Percentiles rank a stretch among this genome's conserved stretches.
Evolutionary conservation across 2,113 vertebrate species (phyloP).

Genomic region (Silurus asotus): DNA sequence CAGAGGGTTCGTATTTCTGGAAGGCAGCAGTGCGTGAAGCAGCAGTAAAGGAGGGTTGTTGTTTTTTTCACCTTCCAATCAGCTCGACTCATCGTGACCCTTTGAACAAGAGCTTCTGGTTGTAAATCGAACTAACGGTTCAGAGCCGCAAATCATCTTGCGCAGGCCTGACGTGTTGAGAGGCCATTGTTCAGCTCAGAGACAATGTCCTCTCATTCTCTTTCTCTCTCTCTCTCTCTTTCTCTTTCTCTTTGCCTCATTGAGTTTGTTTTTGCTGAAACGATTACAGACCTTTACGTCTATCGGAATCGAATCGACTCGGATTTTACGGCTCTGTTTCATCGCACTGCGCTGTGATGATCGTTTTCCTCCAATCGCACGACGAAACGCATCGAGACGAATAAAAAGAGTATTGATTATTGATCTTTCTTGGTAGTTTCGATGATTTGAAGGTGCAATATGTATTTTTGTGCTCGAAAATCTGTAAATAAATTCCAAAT

Average conservation of each 20-base stretch:
- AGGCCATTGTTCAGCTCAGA: slow-evolving; percentile 68
- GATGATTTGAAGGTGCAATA: not conserved
- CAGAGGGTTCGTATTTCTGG: not conserved
- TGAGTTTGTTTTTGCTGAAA: not conserved
- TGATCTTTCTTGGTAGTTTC: no score
- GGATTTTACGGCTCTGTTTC: not conserved
- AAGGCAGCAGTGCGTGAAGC: slow-evolving; percentile 28
- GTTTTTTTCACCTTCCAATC: slow-evolving; percentile 67
- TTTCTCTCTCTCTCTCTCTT: not conserved
- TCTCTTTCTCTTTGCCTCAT: not conserved
- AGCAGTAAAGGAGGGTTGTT: slow-evolving; percentile 19
- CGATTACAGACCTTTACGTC: not conserved
- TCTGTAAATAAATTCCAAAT: no score
- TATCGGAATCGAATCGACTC: not conserved
- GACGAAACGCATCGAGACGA: not conserved
- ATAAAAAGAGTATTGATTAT: no score
- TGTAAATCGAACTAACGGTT: slow-evolving; percentile 69
- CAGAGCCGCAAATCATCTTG: slow-evolving; percentile 56
- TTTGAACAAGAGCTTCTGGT: slow-evolving; percentile 65
- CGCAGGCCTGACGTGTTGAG: slow-evolving; percentile 59
- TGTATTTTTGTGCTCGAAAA: not conserved
- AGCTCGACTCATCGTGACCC: slow-evolving; percentile 63
- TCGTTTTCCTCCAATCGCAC: not conserved
- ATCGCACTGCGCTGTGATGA: not conserved
- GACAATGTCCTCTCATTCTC: slow-evolving; percentile 37